Base-by-base conservation (phyloP, 2,888 invertebrate species). In the Crioceris asparagi region DNA sequence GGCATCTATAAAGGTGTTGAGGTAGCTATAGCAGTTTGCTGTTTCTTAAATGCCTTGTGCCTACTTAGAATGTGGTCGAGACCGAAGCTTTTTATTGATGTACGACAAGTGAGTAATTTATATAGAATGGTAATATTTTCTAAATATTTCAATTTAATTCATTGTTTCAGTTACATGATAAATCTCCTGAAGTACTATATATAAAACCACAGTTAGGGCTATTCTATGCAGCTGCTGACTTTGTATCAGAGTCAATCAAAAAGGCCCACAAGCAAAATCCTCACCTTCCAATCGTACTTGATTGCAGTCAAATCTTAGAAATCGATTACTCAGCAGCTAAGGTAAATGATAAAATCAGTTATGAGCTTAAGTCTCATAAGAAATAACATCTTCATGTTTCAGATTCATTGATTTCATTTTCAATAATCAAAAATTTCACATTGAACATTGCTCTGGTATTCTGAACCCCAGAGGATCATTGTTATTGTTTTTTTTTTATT, bases 1-100 rank as follows among this genome's bases (percentile, higher is more conserved):
- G 80, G 83, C 44, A 61, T 90, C 35, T 56, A 72, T 35, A 66
- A 75, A 41, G 80, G 83, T 16, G 83, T 88, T 30, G 86, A 90
- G 70, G 70, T 78, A 53, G 90, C 90, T 32, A 75, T 92, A 45
- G 66, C 84, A 17, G 69, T 75, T 31, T 88, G 90, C 39, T 76
- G 79, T 44, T 54, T 73, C 11, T 64, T 77, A 19, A 79, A 79
- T 57, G 67, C 83, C 39, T 57, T 73, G 3, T 70, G 70, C 54
- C 65, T 87, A 36, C 63, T 88, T 38, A 73, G 77, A 46, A 63
- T 72, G 14, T 71, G 83, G 64, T 75, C 83, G 19, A 70, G 80
- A 49, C 83, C 86, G 6, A 61, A 61, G 34, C 57, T 65, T 8
- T 25, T 45, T 23, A 43, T 44, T 11, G 52, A 50, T 45, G 39